Conservation (phyloP, 2,888 invertebrate genomes). For the Cecidostiba fungosa region DNA sequence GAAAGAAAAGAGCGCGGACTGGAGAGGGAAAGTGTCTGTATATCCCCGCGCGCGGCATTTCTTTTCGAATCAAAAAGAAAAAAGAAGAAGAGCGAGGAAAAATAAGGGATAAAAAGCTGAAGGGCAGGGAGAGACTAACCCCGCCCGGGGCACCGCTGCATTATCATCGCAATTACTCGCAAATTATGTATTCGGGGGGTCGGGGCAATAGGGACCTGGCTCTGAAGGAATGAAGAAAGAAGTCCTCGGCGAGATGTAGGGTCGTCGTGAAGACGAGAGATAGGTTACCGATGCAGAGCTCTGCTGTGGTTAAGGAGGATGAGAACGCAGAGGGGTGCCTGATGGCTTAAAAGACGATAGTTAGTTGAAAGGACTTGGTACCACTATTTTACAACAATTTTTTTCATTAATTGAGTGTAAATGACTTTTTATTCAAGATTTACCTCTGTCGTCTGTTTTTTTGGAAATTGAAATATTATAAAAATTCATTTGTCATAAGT, state of each 20-base stretch:
- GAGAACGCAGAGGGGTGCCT: not conserved
- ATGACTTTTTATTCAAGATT: too few relatives aligned
- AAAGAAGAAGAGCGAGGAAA: not conserved
- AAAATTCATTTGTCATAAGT: too few relatives aligned
- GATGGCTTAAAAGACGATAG: not conserved
- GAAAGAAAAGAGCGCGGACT: slow-evolving; percentile 29
- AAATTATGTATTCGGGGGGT: slow-evolving; percentile 29
- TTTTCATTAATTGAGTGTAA: not conserved
- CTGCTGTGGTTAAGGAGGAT: slow-evolving; percentile 10
- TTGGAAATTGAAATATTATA: too few relatives aligned
- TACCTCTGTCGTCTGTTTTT: too few relatives aligned
- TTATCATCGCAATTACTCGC: slow-evolving; percentile 60
- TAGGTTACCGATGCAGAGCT: slow-evolving; percentile 1
- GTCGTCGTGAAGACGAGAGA: not conserved
- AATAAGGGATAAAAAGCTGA: not conserved
- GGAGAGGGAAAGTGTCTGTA: not conserved
- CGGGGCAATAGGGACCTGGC: not conserved
- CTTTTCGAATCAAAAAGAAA: not conserved
- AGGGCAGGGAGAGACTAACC: not conserved
- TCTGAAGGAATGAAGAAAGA: not conserved
- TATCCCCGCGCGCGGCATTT: not conserved
- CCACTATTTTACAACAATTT: not conserved
- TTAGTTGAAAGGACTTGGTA: not conserved
- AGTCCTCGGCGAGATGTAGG: not conserved
- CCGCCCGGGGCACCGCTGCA: slow-evolving; percentile 53